A percentile compares a stretch with the other conserved stretches of the same genome.
Conservation (phyloP, 1,140 invertebrate genomes). For the Cydia fagiglandana region DNA sequence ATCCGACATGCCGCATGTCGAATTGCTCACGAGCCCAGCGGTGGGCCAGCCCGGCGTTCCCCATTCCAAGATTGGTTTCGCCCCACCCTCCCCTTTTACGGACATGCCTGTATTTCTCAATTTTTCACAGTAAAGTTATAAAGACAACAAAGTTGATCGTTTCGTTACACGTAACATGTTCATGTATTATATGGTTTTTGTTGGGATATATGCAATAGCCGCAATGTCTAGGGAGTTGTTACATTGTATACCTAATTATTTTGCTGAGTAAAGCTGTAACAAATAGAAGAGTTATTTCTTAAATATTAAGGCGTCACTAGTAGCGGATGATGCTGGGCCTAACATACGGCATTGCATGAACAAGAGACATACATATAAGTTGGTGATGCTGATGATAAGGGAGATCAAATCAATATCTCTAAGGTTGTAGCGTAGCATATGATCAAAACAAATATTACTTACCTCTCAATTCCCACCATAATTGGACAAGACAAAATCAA, state of each 20-base stretch:
- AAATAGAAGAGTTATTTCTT: too few relatives aligned
- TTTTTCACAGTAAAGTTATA: slow-evolving; percentile 26
- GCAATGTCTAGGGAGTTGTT: background rate
- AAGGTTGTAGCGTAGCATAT: background rate
- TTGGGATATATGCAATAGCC: background rate
- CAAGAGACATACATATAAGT: too few relatives aligned
- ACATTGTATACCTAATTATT: background rate
- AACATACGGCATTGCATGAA: too few relatives aligned
- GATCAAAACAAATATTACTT: background rate
- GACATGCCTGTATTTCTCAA: slow-evolving; percentile 15
- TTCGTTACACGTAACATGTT: background rate
- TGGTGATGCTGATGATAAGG: too few relatives aligned
- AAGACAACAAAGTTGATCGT: slow-evolving; percentile 4
- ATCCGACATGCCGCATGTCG: slow-evolving; percentile 8
- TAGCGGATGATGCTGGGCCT: too few relatives aligned
- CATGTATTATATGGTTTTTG: background rate
- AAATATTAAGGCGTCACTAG: too few relatives aligned
- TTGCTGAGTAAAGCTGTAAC: background rate
- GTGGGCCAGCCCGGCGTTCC: slow-evolving; percentile 6
- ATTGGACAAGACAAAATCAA: slow-evolving; percentile 14
- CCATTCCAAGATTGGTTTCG: slow-evolving; percentile 26
- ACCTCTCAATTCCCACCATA: background rate
- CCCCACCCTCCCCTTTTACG: slow-evolving; percentile 31
- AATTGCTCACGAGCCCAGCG: slow-evolving; percentile 13
- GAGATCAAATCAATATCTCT: too few relatives aligned